Base-by-base conservation (phyloP, 2,888 invertebrate genomes). In the Sisyra nigra region DNA sequence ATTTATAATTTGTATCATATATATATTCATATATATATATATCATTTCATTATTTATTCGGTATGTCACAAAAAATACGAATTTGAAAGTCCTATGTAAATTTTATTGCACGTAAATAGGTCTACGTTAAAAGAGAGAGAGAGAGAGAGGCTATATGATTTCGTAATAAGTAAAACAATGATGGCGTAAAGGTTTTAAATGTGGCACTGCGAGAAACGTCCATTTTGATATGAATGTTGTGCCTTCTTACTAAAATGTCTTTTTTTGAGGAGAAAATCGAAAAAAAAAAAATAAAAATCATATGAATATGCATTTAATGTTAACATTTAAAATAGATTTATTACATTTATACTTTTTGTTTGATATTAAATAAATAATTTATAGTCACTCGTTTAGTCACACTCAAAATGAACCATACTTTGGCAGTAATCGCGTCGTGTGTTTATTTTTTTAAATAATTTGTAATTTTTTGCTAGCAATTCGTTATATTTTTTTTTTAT, bases 211-310 rank as follows among this genome's bases (percentile, higher is more conserved):
- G 36, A 17, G 35, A 6, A 42, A 42, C 34, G 42, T 42, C 42
- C 35, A 42, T 42, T 42, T 42, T 42, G 42, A 42, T 42, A 42
- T 42, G 42, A 42, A 42, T 42, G 35, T 42, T 42, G 42, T 42
- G 42, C 42, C 42, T 33, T 30, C 11, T 41, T 31, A 32, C 19
- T 41, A 18, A 38, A 41, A 41, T 41, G 41, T 41, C 41, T 41
- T 33, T 41, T 40, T 41, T 32, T 40, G 14, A 39, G 13, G 24
- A 18, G n/a, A n/a, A n/a, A n/a, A n/a, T n/a, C n/a, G n/a, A n/a
- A n/a, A n/a, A n/a, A n/a, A n/a, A n/a, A 37, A n/a, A n/a, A n/a
- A n/a, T n/a, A n/a, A n/a, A n/a, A n/a, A n/a, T n/a, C n/a, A n/a
- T n/a, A n/a, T 7, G 3, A 24, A 7, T 24, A 24, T 24, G 24